These are phyloP conservation scores for Hapalemur alaotrensis DNA, from an alignment of 2,797 vertebrate genomes.

Conservation along the genomic window DNA sequence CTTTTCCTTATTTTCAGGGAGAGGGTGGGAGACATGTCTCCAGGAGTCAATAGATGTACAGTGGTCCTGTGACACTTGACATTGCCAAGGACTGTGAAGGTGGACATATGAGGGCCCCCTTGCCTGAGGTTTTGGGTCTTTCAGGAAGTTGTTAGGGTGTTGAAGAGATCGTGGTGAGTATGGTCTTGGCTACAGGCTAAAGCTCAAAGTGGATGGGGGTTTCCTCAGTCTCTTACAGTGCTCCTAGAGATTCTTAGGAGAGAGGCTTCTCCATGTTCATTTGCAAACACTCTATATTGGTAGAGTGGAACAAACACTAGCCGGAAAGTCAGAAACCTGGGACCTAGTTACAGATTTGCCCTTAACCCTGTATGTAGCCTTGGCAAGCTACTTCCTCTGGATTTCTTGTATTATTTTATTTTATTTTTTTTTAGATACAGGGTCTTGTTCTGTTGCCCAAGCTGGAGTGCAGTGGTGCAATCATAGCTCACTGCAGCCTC, in stretches of 20 bases:
- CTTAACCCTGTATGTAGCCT: neutral
- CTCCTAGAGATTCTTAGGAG: neutral
- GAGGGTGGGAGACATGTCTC: neutral
- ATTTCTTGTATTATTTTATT: neutral
- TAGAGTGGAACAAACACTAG: neutral
- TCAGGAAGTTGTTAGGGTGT: neutral
- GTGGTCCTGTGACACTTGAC: neutral
- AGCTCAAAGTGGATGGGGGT: neutral
- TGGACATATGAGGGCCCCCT: neutral
- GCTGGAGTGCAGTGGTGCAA: too few relatives aligned
- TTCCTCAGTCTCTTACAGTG: neutral
- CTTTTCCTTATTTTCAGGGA: constrained; percentile 35
- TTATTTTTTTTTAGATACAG: neutral
- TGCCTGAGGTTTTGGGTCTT: constrained; percentile 35
- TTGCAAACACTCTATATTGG: neutral
- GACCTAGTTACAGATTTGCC: neutral
- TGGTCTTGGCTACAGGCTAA: neutral
- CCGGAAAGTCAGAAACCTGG: constrained; percentile 12
- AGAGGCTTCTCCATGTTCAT: neutral
- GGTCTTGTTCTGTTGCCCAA: too few relatives aligned
- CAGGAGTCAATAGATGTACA: neutral
- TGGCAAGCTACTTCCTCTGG: neutral
- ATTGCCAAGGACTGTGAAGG: neutral
- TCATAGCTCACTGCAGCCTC: too few relatives aligned
- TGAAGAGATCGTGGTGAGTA: neutral